Evolutionary conservation across 2,888 invertebrate species (phyloP), one percentile per base, ranked within the genome.

Genomic region (Hyposoter didymator): DNA sequence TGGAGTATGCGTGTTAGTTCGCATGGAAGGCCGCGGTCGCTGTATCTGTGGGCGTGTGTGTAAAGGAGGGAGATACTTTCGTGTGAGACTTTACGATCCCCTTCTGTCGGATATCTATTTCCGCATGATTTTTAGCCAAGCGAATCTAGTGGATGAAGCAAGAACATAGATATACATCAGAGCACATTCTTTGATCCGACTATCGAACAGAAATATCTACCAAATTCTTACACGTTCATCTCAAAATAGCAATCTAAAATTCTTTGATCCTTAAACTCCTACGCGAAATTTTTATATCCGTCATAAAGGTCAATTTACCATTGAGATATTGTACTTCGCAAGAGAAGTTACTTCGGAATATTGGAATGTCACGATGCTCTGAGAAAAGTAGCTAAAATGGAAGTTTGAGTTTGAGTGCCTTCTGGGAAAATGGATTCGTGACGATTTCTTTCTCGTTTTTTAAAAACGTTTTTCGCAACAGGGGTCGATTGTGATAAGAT

Each of bases 121-220:
- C 76, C 79, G 73, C 84, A 69, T 79, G 84, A 84, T 84, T 86
- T 84, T 86, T 84, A 79, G 72, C 76, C 74, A 76, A 86, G 76
- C 69, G 47, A 75, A 84, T 84, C 84, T 79, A 82, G 75, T 69
- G n/a, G 64, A 43, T 66, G 52, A 19, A 62, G 47, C 17, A 39
- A 4, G 62, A 39, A 39, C 70, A 59, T 62, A 47, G 62, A 69
- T 49, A 35, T 67, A 70, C 66, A 70, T 66, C 19, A 43, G 22
- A 43, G 35, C 62, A 19, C 10, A 52, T 45, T 73, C 81, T 84
- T 81, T 84, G 84, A 81, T 84, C 84, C 82, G 49, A 69, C 78
- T 69, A 84, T 82, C 73, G 64, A 43, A 78, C 74, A 47, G 43
- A 78, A 78, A 67, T 55, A 70, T 66, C 62, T 19, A 69, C 49